These are phyloP conservation scores for Paratrypauchen microcephalus DNA, from an alignment of 2,797 vertebrate genomes.

Conservation along the genomic window DNA sequence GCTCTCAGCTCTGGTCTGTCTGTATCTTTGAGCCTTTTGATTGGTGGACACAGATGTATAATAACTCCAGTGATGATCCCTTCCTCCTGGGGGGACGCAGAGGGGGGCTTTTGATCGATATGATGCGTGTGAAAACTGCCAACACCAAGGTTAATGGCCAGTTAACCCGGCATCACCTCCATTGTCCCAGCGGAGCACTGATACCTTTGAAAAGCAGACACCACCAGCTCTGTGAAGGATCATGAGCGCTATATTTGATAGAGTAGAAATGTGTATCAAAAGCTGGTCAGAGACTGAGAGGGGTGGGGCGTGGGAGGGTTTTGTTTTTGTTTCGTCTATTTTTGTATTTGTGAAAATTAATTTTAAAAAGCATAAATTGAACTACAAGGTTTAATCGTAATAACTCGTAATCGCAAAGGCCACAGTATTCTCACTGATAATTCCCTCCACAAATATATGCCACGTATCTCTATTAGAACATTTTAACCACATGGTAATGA, in stretches of 20 bases:
- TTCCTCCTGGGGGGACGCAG: not conserved
- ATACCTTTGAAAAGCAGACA: not conserved
- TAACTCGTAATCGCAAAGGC: too few relatives aligned
- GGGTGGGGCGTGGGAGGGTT: too few relatives aligned
- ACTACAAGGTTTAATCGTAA: too few relatives aligned
- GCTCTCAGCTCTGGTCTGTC: not conserved
- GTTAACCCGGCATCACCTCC: slow-evolving; percentile 6
- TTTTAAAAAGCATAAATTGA: too few relatives aligned
- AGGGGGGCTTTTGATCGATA: slow-evolving; percentile 3
- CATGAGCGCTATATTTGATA: not conserved
- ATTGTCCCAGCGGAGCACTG: not conserved
- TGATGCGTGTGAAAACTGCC: not conserved
- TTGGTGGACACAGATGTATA: not conserved
- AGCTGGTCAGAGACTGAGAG: not conserved
- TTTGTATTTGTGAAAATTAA: too few relatives aligned
- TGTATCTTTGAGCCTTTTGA: not conserved
- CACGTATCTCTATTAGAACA: too few relatives aligned
- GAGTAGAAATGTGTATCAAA: not conserved
- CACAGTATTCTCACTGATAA: too few relatives aligned
- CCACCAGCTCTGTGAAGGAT: not conserved
- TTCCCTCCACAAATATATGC: too few relatives aligned
- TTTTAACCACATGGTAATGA: too few relatives aligned
- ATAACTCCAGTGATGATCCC: not conserved
- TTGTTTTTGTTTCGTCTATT: too few relatives aligned
- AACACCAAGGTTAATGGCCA: slow-evolving; percentile 2